These are phyloP conservation scores for Leuctra nigra DNA, from an alignment of 2,888 invertebrate genomes.

Conservation along the genomic window DNA sequence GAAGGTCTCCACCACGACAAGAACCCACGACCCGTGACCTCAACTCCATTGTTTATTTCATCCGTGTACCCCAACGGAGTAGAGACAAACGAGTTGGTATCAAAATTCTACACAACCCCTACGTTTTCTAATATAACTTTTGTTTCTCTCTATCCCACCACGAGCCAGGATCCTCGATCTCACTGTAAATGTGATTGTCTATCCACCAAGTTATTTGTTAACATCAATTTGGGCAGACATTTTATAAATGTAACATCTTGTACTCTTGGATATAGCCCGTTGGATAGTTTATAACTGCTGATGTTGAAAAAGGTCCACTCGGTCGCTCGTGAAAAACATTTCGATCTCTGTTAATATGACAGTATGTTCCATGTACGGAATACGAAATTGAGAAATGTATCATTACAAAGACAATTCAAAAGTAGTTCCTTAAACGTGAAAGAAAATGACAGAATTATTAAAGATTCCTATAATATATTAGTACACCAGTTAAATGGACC, in stretches of 20 bases:
- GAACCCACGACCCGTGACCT: conserved; percentile 2
- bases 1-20: too few species aligned
- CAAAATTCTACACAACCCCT: conserved; percentile 17
- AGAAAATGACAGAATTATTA: too few species aligned
- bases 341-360: conserved; percentile 15
- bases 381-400: conserved; percentile 13
- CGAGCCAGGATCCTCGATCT: not conserved
- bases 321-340: conserved; percentile 7
- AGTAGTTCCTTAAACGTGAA: too few species aligned
- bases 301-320: conserved; percentile 11
- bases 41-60: conserved; percentile 10
- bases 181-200: conserved; percentile 14
- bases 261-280: not conserved
- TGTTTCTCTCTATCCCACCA: conserved; percentile 11
- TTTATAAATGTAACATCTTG: conserved; percentile 13
- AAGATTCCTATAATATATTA: too few species aligned
- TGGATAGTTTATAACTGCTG: conserved; percentile 10
- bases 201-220: conserved; percentile 16
- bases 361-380: conserved; percentile 1
- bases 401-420: too few species aligned
- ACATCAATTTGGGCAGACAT: conserved; percentile 12
- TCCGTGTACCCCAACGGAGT: conserved; percentile 3
- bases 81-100: conserved; percentile 10
- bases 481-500: too few species aligned
- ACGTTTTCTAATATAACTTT: conserved; percentile 19